Conservation (phyloP, 2,797 vertebrate genomes). For the Pseudochaenichthys georgianus region DNA sequence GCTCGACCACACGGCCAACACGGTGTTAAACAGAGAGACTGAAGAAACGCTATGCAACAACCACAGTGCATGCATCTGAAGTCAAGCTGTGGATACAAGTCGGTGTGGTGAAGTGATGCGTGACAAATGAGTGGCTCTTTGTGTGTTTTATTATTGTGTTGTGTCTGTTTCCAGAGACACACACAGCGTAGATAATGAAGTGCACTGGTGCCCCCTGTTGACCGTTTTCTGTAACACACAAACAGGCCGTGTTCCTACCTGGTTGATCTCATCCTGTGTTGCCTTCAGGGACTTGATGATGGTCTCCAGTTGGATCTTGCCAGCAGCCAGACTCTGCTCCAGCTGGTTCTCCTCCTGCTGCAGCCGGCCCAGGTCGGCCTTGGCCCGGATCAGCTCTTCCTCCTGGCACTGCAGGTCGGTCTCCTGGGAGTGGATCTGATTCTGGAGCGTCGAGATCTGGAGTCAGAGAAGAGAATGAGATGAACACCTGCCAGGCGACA, state of each 20-base stretch:
- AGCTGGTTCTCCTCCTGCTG: slow-evolving; percentile 96
- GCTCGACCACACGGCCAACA: no score
- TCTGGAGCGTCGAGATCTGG: slow-evolving; percentile 95
- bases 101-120: no score
- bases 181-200: not conserved
- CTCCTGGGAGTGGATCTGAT: slow-evolving; percentile 96
- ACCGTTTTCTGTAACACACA: slow-evolving; percentile 7
- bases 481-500: not conserved
- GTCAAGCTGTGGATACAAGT: no score
- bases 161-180: no score
- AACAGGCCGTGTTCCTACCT: slow-evolving; percentile 83
- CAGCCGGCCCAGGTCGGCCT: slow-evolving; percentile 90
- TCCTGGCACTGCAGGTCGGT: slow-evolving; percentile 94
- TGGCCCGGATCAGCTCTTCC: slow-evolving; percentile 93
- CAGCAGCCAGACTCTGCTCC: slow-evolving; percentile 96
- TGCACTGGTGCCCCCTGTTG: slow-evolving; percentile 44
- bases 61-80: no score
- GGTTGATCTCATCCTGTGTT: slow-evolving; percentile 97
- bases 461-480: slow-evolving; percentile 25
- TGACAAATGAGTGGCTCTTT: no score
- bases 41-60: no score
- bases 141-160: no score
- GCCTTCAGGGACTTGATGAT: slow-evolving; percentile 97
- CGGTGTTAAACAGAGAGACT: no score
- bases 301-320: slow-evolving; percentile 94